Conservation (phyloP, 1,140 invertebrate genomes). For the Cepaea nemoralis region DNA sequence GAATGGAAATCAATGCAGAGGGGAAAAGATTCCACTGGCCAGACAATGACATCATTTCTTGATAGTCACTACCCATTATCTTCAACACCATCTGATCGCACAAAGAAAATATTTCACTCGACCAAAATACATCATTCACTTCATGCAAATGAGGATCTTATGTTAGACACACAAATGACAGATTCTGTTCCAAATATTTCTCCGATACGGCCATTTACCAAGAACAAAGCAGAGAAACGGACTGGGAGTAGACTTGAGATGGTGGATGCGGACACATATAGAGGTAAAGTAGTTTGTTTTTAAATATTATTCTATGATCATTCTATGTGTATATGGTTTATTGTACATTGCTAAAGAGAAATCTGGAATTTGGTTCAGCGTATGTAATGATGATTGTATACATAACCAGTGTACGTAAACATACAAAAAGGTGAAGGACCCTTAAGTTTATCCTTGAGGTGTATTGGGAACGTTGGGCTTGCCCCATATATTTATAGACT, state of each 20-base stretch:
- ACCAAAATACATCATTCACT: slow-evolving; percentile 2
- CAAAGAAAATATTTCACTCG: neutral
- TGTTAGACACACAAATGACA: neutral
- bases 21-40: neutral
- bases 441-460: no score
- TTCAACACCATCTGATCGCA: neutral
- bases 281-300: neutral
- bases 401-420: no score
- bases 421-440: no score
- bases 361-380: no score
- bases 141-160: neutral
- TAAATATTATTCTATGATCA: no score
- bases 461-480: no score
- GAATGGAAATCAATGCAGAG: neutral
- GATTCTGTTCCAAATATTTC: neutral
- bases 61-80: neutral
- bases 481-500: no score
- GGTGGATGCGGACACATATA: neutral
- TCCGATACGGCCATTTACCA: neutral
- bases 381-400: no score
- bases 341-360: no score
- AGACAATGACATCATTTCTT: neutral
- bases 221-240: neutral
- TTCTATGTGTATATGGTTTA: no score
- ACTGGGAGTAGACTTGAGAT: no score